Evolutionary conservation across 2,888 invertebrate genomes (phyloP).

Genomic region (Epiblema foenella): DNA sequence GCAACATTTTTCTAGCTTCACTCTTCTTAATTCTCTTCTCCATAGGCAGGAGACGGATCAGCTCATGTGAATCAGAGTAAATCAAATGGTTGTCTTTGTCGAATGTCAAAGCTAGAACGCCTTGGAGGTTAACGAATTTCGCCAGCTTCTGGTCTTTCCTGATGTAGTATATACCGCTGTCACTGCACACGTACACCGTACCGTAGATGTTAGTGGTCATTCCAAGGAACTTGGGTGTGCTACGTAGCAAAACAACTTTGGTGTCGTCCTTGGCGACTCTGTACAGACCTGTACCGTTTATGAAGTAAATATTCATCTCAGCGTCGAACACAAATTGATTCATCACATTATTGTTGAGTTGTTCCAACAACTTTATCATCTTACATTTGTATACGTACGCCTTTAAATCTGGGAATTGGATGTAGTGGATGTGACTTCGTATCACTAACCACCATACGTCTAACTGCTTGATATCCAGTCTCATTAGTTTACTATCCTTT

Average conservation of each 20-base stretch:
- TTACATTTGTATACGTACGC: conserved; percentile 65
- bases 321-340: conserved; percentile 72
- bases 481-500: conserved; percentile 54
- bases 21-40: conserved; percentile 17
- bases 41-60: conserved; percentile 53
- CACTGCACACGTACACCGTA: conserved; percentile 66
- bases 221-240: conserved; percentile 63
- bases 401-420: conserved; percentile 70
- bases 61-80: conserved; percentile 72
- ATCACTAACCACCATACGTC: conserved; percentile 76
- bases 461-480: conserved; percentile 61
- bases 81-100: conserved; percentile 70
- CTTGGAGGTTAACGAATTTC: conserved; percentile 61
- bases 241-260: conserved; percentile 54
- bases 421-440: conserved; percentile 65
- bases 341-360: conserved; percentile 56
- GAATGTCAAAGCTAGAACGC: conserved; percentile 69
- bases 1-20: conserved; percentile 3
- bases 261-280: conserved; percentile 55
- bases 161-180: conserved; percentile 70
- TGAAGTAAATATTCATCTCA: conserved; percentile 66
- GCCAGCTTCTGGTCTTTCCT: conserved; percentile 66
- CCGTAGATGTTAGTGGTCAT: conserved; percentile 68
- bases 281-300: conserved; percentile 70
- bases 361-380: conserved; percentile 54